phyloP scores from a whole-genome alignment of 2,797 vertebrate species.

The Manis pentadactyla region DNA sequence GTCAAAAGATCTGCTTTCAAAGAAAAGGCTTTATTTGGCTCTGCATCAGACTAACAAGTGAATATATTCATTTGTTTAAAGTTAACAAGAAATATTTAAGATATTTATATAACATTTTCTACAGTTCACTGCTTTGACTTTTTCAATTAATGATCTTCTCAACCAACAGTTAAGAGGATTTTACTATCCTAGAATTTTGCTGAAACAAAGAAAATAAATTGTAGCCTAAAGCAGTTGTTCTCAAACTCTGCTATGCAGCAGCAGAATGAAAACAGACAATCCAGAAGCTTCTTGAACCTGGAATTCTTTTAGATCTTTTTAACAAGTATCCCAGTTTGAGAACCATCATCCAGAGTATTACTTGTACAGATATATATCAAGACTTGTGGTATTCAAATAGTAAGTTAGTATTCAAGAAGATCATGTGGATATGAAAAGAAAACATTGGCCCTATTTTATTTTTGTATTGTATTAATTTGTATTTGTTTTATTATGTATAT shows the following conservation, averaged over 20 bases:
- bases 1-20: not conserved
- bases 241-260: not conserved
- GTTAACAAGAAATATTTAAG: slow-evolving; percentile 7
- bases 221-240: not conserved
- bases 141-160: not conserved
- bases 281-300: not conserved
- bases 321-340: not conserved
- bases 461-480: not conserved
- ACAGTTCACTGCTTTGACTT: not conserved
- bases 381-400: not conserved
- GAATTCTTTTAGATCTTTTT: slow-evolving; percentile 45
- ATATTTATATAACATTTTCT: slow-evolving; percentile 10
- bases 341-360: not conserved
- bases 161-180: not conserved
- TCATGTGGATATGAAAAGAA: slow-evolving; percentile 33
- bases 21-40: slow-evolving; percentile 12
- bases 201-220: slow-evolving; percentile 36
- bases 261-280: slow-evolving; percentile 2
- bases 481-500: not conserved
- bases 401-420: not conserved
- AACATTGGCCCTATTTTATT: not conserved
- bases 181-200: slow-evolving; percentile 1
- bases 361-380: not conserved
- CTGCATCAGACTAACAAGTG: not conserved
- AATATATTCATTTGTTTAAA: not conserved